phyloP scores from a whole-genome alignment of 2,113 vertebrate species.

The Ictalurus punctatus region DNA sequence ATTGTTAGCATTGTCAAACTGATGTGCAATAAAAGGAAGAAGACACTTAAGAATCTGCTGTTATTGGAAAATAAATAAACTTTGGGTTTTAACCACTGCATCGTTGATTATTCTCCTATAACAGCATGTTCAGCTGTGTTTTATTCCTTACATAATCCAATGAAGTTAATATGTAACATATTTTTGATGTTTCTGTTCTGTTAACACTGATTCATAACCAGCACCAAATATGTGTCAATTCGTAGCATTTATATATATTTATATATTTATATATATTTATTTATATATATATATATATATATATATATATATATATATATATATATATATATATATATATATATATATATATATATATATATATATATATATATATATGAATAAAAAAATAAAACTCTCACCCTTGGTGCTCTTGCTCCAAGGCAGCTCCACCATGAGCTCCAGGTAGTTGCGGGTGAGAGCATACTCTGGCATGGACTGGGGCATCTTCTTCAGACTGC shows the following conservation, averaged over 20 bases:
- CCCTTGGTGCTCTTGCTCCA: conserved; percentile 95
- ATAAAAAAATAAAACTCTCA: conserved; percentile 51
- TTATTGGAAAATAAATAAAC: not conserved
- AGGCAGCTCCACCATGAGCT: conserved; percentile 95
- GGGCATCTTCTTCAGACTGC: conserved; percentile 96
- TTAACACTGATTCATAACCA: not conserved
- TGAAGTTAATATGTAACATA: not conserved
- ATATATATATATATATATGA: not conserved
- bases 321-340: too few species aligned
- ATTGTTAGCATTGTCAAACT: not conserved
- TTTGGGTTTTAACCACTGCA: not conserved
- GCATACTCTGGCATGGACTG: conserved; percentile 97
- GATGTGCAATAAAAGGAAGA: not conserved
- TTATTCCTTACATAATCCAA: too few species aligned
- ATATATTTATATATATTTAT: too few species aligned
- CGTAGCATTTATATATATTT: not conserved
- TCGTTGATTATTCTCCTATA: not conserved
- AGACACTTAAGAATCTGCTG: not conserved
- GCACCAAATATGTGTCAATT: not conserved
- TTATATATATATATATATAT: too few species aligned
- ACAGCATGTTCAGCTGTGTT: not conserved
- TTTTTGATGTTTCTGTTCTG: not conserved
- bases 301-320: too few species aligned
- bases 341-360: too few species aligned
- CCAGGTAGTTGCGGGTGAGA: conserved; percentile 93